Base-by-base conservation (phyloP, 1,140 invertebrate species). In the Platorchestia sp. region DNA sequence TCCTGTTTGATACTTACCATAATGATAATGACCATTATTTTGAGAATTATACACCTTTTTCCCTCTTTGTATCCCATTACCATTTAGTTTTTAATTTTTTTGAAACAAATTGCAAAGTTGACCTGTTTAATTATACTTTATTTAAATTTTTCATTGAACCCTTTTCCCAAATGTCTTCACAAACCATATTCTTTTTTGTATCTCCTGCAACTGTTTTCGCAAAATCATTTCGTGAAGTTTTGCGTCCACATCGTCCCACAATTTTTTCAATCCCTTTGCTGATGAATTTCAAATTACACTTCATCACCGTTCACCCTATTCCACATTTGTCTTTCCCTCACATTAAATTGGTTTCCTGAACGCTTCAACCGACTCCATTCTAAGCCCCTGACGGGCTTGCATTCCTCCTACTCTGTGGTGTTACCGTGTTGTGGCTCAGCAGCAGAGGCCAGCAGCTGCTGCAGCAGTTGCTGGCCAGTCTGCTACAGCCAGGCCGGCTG, bases 391-490 rank as follows among this genome's bases (percentile, higher is more conserved):
- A 75, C 3, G 19, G 5, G 86, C 86, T 3, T 36, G 3, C 87
- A 89, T 44, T 27, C 7, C 42, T 10, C 36, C 41, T 3, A 42
- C 41, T 36, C 10, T 89, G 87, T 89, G 41, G 3, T 89, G 14
- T 42, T 36, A 42, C 87, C 16, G 44, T 90, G 87, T 90, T 10
- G 45, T 40, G 91, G 45, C 91, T 0, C 43, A 45, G 91, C 45
- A 93, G 43, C 45, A 93, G 91, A 47, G 91, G 91, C 7, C 91
- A 93, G 45, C 91, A 93, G 45, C 91, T 93, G 91, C 91, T 93
- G 40, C 91, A 93, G 91, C 91, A 93, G n/a, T 45, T 93, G 45
- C 45, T 93, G 45, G 40, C 43, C 40, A 93, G 91, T 41, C 91
- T 93, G 7, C 45, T 93, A 1, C 91, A 93, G 91, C 91, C 91